Conservation (phyloP, 2,113 vertebrate genomes). For the Campylomormyrus tamandua region DNA sequence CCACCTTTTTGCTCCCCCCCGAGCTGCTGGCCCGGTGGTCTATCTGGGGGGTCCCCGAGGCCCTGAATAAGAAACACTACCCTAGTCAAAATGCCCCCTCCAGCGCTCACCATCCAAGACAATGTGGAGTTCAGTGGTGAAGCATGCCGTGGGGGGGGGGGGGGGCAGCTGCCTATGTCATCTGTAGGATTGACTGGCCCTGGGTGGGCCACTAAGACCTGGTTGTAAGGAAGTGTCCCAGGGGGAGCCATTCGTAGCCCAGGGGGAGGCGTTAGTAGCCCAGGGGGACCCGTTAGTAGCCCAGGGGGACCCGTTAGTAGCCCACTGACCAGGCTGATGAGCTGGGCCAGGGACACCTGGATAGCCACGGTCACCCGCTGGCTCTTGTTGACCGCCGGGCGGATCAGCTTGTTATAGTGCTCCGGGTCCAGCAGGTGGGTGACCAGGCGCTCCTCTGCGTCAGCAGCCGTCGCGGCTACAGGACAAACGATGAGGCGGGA, state of each 20-base stretch:
- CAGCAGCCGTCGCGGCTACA: conserved; percentile 49
- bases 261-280: too few relatives aligned
- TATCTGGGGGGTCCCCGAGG: too few relatives aligned
- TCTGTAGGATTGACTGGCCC: not conserved
- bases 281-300: not conserved
- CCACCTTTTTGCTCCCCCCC: too few relatives aligned
- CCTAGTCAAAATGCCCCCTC: too few relatives aligned
- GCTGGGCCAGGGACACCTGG: conserved; percentile 66
- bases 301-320: not conserved
- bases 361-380: conserved; percentile 68
- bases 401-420: conserved; percentile 68
- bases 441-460: conserved; percentile 63
- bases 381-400: conserved; percentile 66
- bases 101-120: too few relatives aligned
- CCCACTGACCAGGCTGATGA: conserved; percentile 65
- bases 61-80: too few relatives aligned
- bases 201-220: not conserved
- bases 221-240: not conserved
- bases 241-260: too few relatives aligned
- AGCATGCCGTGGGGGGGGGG: too few relatives aligned
- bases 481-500: not conserved
- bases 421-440: conserved; percentile 60
- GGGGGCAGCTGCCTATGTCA: not conserved
- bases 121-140: too few relatives aligned
- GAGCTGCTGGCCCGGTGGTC: too few relatives aligned